Percentiles rank a stretch among this genome's conserved stretches.
Evolutionary conservation across 2,888 invertebrate species (phyloP).

Genomic region (Ennomos quercinarius): DNA sequence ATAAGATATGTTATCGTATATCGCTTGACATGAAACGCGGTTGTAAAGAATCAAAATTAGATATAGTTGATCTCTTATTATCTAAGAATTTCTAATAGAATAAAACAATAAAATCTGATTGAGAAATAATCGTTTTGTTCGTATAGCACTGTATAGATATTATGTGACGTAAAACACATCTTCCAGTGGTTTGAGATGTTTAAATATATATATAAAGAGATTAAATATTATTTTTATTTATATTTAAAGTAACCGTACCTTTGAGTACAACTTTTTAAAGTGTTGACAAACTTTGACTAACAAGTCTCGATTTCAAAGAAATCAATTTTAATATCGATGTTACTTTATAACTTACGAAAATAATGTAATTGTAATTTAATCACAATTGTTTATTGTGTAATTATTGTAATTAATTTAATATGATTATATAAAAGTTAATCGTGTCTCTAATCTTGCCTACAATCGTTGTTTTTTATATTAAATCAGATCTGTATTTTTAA

Average conservation of each 20-base stretch:
- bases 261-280: constrained; percentile 55
- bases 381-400: constrained; percentile 45
- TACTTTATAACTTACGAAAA: constrained; percentile 42
- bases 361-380: constrained; percentile 45
- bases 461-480: constrained; percentile 46
- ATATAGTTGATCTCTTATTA: constrained; percentile 52
- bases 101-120: constrained; percentile 16
- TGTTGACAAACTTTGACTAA: constrained; percentile 60
- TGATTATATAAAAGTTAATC: constrained; percentile 55
- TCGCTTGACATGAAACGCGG: too few relatives aligned
- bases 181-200: constrained; percentile 50
- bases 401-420: constrained; percentile 51
- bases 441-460: constrained; percentile 75
- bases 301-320: constrained; percentile 69
- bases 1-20: too few relatives aligned
- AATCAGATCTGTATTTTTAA: constrained; percentile 42
- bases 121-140: constrained; percentile 44
- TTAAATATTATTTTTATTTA: constrained; percentile 45
- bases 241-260: constrained; percentile 47
- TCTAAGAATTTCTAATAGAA: constrained; percentile 35
- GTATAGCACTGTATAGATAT: constrained; percentile 38
- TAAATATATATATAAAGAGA: constrained; percentile 47
- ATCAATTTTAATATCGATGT: constrained; percentile 59
- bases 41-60: not conserved
- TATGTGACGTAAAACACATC: constrained; percentile 51